Evolutionary conservation across 1,140 invertebrate species (phyloP), one percentile per base, ranked within the genome.

Genomic region (Heterodera schachtii): DNA sequence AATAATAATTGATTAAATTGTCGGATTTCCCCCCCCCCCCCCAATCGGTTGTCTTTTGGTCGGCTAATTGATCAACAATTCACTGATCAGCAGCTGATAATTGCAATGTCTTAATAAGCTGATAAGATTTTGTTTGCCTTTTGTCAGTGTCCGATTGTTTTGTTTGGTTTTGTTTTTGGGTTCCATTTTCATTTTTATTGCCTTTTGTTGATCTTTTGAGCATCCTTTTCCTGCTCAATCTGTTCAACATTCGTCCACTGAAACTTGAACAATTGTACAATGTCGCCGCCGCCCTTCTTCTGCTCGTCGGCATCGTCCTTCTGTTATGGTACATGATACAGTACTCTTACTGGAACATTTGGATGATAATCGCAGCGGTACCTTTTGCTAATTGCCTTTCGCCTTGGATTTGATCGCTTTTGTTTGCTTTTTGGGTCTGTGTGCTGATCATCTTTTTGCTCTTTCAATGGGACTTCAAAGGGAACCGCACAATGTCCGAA

Each of bases 161-260:
- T 31, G 31, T 31, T 31, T 31, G 31, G 31, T 31, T 31, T 31
- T 31, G 31, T 31, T 31, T 31, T 31, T 31, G 41, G 57, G 64
- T 44, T 69, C 73, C 47, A 43, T 84, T 8, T n/a, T 79, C 46
- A 66, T 86, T 71, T 64, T 64, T 5, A 64, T 19, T 19, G 57
- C 13, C 16, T 19, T 13, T 84, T 70, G 60, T 85, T 19, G 86
- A 86, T 69, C 11, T 6, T 19, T 64, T 64, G 4, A 84, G 79
- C 70, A 67, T 86, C n/a, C 19, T 87, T 21, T 86, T 86, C 49
- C n/a, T 86, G n/a, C 74, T 86, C 13, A 86, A 86, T 66, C 46
- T 86, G 41, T 78, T 74, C 66, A 84, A 85, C 60, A 60, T 86
- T 47, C 74, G 69, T 44, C 49, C 82, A 9, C 64, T 60, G 21